Conservation (phyloP, 2,888 invertebrate genomes). For the Crocallis elinguaria region DNA sequence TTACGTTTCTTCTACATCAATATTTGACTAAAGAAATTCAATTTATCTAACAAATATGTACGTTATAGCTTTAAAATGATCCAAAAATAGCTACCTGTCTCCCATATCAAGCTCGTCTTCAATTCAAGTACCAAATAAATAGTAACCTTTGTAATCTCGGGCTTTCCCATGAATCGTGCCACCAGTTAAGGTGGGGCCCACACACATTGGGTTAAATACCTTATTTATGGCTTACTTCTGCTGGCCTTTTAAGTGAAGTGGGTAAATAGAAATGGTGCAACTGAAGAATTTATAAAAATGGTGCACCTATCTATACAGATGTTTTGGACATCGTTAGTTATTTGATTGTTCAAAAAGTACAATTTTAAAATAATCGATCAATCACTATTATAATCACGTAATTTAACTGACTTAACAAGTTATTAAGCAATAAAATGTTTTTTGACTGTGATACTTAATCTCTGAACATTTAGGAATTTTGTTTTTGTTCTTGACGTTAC, state of each 20-base stretch:
- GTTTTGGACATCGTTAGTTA: background rate
- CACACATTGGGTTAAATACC: slow-evolving; percentile 79
- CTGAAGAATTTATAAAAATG: slow-evolving; percentile 31
- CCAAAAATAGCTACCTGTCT: slow-evolving; percentile 26
- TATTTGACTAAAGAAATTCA: slow-evolving; percentile 5
- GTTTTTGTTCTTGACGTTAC: no score
- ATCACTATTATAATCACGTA: no score
- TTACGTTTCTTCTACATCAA: slow-evolving; percentile 9
- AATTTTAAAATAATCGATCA: background rate
- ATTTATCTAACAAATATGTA: slow-evolving; percentile 12
- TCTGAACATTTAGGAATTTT: no score
- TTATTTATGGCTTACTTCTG: slow-evolving; percentile 75
- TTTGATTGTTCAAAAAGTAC: background rate
- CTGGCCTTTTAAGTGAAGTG: slow-evolving; percentile 65
- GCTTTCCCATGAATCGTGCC: slow-evolving; percentile 68
- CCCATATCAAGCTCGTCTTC: slow-evolving; percentile 25
- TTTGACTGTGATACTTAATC: no score
- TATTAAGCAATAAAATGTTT: no score
- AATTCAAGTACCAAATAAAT: slow-evolving; percentile 48
- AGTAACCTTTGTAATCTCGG: slow-evolving; percentile 61
- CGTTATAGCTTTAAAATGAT: slow-evolving; percentile 12
- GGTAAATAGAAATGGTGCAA: slow-evolving; percentile 34
- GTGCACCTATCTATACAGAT: slow-evolving; percentile 8
- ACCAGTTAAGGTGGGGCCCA: slow-evolving; percentile 70
- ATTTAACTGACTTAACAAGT: no score